Evolutionary conservation across 1,140 invertebrate species (phyloP), one percentile per base, ranked within the genome.

Genomic region (Panagrolaimus sp.): DNA sequence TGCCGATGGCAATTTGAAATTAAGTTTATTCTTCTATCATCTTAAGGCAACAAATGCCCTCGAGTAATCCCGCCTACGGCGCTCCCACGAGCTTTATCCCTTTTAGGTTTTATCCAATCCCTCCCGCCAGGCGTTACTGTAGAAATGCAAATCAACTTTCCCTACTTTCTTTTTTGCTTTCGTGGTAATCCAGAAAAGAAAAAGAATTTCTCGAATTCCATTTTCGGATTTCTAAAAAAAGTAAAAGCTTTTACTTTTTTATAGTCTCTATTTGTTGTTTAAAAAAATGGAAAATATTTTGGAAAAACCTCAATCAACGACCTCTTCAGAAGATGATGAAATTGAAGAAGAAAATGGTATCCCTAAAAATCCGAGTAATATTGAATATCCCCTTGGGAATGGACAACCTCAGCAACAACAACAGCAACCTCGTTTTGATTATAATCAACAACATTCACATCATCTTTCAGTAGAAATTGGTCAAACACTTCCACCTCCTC

Each of bases 41-140:
- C 14, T 2, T 1, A 9, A 25, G 51, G 20, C 51, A 20, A 25
- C 1, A 38, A 38, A 38, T 38, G 31, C 31, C 31, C 31, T 38
- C 31, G 51, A 20, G 51, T 57, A 27, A 57, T 57, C 51, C 51
- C 51, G 51, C 51, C 51, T 57, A 57, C 51, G 51, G 51, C 51
- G n/a, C n/a, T 57, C 51, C 51, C 51, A 57, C 51, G 51, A 38
- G 31, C 7, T 38, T 38, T 38, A n/a, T n/a, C n/a, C 31, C 31
- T 4, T 38, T 38, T 38, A n/a, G n/a, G n/a, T n/a, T 38, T 38
- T 4, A 38, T 7, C 31, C 31, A 38, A 38, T 38, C 31, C 31
- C 31, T 38, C 31, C 31, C 31, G 31, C 31, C 31, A 38, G 51
- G 51, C 51, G 51, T 20, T 25, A 51, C 48, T 7, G 25, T 25